Evolutionary conservation across 2,113 vertebrate species (phyloP).

Genomic region (Oenanthe oenanthe): DNA sequence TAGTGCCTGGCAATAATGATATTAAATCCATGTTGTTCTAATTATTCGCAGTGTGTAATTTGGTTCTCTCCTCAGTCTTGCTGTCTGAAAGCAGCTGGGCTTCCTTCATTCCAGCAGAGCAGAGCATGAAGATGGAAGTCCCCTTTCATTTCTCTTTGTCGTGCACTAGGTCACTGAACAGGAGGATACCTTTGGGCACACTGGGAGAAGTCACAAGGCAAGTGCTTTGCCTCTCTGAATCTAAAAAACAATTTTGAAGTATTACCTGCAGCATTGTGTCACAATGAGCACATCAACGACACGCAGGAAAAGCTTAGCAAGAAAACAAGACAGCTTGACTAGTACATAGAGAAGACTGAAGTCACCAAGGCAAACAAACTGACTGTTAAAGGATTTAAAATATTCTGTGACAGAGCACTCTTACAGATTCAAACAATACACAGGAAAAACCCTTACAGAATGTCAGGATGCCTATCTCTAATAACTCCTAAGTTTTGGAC

Average conservation of each 20-base stretch:
- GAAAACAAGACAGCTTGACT: background rate
- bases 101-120: constrained; percentile 58
- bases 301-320: background rate
- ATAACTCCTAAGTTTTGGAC: background rate
- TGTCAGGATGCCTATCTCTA: background rate
- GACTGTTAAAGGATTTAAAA: background rate
- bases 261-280: background rate
- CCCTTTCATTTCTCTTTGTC: background rate
- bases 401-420: background rate
- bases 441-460: background rate
- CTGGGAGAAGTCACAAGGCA: background rate
- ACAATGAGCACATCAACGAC: background rate
- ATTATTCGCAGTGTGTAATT: constrained; percentile 68
- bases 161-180: constrained; percentile 10
- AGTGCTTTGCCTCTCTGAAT: background rate
- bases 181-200: background rate
- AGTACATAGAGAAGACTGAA: background rate
- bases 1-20: constrained; percentile 44
- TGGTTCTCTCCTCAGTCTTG: constrained; percentile 55
- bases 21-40: constrained; percentile 54
- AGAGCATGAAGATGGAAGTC: constrained; percentile 19
- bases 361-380: background rate
- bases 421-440: background rate
- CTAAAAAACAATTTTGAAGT: background rate
- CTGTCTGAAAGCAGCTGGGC: constrained; percentile 71